These are phyloP conservation scores for Chaetorhynchus papuensis DNA, from an alignment of 2,113 vertebrate genomes.

Conservation along the genomic window DNA sequence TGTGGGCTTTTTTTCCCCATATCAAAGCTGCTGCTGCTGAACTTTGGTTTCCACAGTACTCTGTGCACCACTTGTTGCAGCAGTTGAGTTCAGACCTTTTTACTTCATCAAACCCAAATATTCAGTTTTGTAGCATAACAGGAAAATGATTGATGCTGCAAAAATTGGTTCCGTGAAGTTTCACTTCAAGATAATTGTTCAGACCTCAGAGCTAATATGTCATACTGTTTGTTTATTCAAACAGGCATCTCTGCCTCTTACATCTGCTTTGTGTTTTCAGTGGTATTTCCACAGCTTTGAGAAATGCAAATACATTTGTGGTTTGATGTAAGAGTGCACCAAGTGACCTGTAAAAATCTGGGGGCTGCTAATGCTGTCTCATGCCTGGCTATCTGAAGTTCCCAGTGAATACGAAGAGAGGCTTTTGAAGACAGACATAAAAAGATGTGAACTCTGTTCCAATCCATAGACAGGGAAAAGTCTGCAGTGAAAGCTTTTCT, in stretches of 20 bases:
- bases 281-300: not conserved
- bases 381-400: not conserved
- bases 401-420: not conserved
- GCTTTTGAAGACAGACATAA: conserved; percentile 4
- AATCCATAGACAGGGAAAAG: not conserved
- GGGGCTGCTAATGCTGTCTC: not conserved
- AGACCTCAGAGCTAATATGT: not conserved
- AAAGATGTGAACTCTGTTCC: not conserved
- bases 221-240: not conserved
- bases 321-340: not conserved
- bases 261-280: conserved; percentile 1
- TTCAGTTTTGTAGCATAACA: not conserved
- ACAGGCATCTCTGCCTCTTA: not conserved
- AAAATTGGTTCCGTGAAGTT: not conserved
- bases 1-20: fast-evolving
- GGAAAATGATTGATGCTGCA: conserved; percentile 4
- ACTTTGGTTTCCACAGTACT: not conserved
- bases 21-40: not conserved
- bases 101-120: not conserved
- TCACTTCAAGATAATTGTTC: not conserved
- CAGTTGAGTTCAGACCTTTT: not conserved
- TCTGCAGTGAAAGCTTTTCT: not conserved
- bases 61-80: not conserved
- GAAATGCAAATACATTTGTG: not conserved
- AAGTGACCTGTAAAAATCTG: conserved; percentile 1